These are phyloP conservation scores for Gambusia affinis DNA, from an alignment of 2,113 vertebrate genomes.

Conservation along the genomic window DNA sequence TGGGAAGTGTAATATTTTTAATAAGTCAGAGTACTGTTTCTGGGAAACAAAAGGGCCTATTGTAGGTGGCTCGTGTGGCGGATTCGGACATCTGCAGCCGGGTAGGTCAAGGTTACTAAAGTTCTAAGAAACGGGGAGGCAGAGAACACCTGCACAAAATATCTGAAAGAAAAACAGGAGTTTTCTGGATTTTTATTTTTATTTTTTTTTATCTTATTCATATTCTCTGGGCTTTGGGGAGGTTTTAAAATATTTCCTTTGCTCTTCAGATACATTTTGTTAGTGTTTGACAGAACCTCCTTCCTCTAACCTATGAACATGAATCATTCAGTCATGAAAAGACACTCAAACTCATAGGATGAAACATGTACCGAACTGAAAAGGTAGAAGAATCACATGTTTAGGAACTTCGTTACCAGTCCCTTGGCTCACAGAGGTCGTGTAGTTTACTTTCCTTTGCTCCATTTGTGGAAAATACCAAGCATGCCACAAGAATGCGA, in stretches of 20 bases:
- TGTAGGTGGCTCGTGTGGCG: slow-evolving; percentile 52
- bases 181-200: neutral
- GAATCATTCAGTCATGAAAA: neutral
- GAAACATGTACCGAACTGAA: neutral
- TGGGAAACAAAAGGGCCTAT: slow-evolving; percentile 72
- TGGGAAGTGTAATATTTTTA: slow-evolving; percentile 38
- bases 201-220: neutral
- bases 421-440: neutral
- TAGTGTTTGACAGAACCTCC: neutral
- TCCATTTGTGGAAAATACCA: neutral
- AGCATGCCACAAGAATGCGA: too few species aligned
- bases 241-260: neutral
- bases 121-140: slow-evolving; percentile 35
- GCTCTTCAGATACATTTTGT: neutral
- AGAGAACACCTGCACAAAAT: slow-evolving; percentile 56
- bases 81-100: slow-evolving; percentile 56
- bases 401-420: neutral
- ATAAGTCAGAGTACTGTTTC: slow-evolving; percentile 44
- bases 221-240: too few species aligned
- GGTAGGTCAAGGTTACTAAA: slow-evolving; percentile 63
- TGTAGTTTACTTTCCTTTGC: neutral
- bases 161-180: neutral
- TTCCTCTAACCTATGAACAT: neutral
- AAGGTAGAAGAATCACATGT: neutral
- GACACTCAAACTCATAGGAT: neutral